Base-by-base conservation (phyloP, 2,113 vertebrate species). In the Hyperoodon ampullatus region DNA sequence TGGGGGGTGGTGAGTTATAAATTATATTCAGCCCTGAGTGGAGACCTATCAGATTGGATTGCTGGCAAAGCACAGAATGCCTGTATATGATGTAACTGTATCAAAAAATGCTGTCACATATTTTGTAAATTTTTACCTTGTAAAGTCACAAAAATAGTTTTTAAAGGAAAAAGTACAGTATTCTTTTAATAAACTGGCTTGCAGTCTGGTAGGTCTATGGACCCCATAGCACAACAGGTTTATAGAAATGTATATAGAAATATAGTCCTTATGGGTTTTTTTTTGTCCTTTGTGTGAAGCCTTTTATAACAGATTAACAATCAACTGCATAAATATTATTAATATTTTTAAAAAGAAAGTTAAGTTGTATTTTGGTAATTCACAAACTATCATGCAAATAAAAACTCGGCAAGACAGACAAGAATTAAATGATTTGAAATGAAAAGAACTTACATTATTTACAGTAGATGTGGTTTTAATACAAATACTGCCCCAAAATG, bases 101-200 rank as follows among this genome's bases (percentile, higher is more conserved):
- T 99, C 99, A 99, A 99, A 97, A 99, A 88, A 97, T 95, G 98
- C 99, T 99, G 99, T 99, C 99, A 99, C 99, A 99, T 99, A 99
- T 99, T 99, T 99, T 99, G 99, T 99, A 99, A 99, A 99, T 99
- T 99, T 99, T 99, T 99, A 99, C 99, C 99, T 99, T 99, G 99
- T 99, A 99, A 99, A 99, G 99, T 99, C 98, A 99, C 99, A 99
- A 99, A 98, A 99, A 98, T 98, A 99, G 99, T 99, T 99, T 99
- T 99, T 99, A 99, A 99, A 99, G 99, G 99, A 99, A 98, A 99
- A 99, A 99, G 98, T 99, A 98, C 99, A 99, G 99, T 99, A 99
- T 99, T 99, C 99, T 99, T 99, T 99, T 99, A 99, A 99, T 99
- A 99, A 99, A 99, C 99, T 99, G 99, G 99, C 99, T 99, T 99